These are phyloP conservation scores for Pampusana beccarii DNA, from an alignment of 2,113 vertebrate genomes.

Conservation along the genomic window DNA sequence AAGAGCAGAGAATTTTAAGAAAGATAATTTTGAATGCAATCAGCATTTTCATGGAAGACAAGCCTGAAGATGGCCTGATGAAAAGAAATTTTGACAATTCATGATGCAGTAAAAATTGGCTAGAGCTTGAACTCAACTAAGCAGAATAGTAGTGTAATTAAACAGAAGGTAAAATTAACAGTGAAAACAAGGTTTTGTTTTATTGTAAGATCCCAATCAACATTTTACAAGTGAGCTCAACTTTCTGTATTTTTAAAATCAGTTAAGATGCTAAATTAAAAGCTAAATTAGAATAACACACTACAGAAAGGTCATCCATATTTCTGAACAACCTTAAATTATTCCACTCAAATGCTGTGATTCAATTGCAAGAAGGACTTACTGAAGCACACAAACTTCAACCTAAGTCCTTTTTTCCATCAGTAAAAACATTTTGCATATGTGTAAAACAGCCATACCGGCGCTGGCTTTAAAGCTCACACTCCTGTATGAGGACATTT, in stretches of 20 bases:
- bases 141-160: background rate
- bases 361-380: background rate
- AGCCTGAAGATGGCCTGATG: background rate
- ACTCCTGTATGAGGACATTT: accelerated
- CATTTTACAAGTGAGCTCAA: background rate
- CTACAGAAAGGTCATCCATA: background rate
- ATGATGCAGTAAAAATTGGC: background rate
- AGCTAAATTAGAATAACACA: background rate
- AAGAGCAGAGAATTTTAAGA: background rate
- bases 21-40: background rate
- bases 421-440: background rate
- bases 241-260: background rate
- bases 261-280: background rate
- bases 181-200: background rate
- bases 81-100: background rate
- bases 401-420: background rate
- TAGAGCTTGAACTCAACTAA: background rate
- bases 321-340: background rate
- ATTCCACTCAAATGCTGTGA: slow-evolving; percentile 5
- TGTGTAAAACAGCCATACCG: background rate
- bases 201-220: background rate
- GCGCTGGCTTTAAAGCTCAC: background rate
- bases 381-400: background rate
- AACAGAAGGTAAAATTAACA: background rate
- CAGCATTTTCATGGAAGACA: slow-evolving; percentile 37